Conservation (phyloP, 2,797 vertebrate genomes). For the Lithobates pipiens region DNA sequence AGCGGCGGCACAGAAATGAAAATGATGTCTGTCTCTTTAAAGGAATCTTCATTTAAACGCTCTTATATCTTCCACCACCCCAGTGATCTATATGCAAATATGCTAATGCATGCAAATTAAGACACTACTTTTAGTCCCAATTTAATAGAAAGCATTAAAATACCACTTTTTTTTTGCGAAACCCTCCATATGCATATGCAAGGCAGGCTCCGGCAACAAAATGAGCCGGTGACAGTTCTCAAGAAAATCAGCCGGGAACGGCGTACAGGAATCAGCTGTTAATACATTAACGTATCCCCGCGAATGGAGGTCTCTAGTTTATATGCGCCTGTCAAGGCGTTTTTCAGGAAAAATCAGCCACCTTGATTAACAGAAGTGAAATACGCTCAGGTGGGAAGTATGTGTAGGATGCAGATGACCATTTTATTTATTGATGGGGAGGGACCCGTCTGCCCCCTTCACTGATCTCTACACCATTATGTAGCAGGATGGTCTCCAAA, state of each 20-base stretch:
- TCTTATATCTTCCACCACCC: slow-evolving; percentile 85
- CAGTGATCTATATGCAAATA: slow-evolving; percentile 89
- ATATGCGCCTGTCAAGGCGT: slow-evolving; percentile 22
- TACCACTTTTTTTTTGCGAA: slow-evolving; percentile 79
- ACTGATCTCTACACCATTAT: neutral
- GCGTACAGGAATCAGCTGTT: slow-evolving; percentile 49
- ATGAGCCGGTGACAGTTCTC: slow-evolving; percentile 74
- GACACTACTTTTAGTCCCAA: slow-evolving; percentile 89
- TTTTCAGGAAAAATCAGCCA: slow-evolving; percentile 22
- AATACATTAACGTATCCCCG: slow-evolving; percentile 40
- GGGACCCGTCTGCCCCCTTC: neutral
- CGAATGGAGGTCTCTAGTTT: slow-evolving; percentile 17
- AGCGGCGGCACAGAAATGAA: slow-evolving; percentile 42
- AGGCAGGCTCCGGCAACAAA: slow-evolving; percentile 76
- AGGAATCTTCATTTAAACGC: slow-evolving; percentile 85
- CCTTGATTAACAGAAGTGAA: slow-evolving; percentile 1
- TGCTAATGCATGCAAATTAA: slow-evolving; percentile 89
- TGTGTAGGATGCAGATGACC: neutral
- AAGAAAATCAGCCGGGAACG: slow-evolving; percentile 64
- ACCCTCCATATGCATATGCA: slow-evolving; percentile 84
- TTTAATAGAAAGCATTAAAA: slow-evolving; percentile 90
- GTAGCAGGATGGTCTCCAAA: neutral
- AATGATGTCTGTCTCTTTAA: slow-evolving; percentile 80
- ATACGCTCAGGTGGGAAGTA: neutral
- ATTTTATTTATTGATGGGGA: neutral